Evolutionary conservation across 2,797 vertebrate genomes (phyloP).

Genomic region (Sebastes vulpes): DNA sequence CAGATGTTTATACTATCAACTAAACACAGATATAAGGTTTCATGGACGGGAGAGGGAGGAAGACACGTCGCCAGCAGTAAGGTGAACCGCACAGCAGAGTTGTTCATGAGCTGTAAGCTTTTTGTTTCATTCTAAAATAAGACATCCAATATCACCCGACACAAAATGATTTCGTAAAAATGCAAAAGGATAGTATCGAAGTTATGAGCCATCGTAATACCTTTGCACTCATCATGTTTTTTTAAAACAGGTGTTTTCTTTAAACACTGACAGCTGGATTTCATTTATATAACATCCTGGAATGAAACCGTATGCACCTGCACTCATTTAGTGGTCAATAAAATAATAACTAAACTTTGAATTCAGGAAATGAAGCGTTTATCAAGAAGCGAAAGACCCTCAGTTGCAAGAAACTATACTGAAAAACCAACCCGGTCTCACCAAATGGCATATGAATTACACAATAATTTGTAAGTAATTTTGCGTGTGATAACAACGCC

Average conservation of each 20-base stretch:
- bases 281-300: neutral
- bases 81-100: conserved; percentile 7
- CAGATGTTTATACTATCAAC: conserved; percentile 71
- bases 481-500: too few species aligned
- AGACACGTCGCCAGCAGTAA: conserved; percentile 20
- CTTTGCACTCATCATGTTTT: neutral
- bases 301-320: conserved; percentile 21
- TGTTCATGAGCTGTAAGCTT: conserved; percentile 9
- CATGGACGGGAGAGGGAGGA: conserved; percentile 37
- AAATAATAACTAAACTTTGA: neutral
- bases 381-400: neutral
- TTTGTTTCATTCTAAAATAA: neutral
- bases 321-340: neutral
- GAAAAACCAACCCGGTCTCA: too few species aligned
- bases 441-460: too few species aligned
- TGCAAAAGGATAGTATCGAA: neutral
- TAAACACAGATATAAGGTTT: conserved; percentile 73
- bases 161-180: neutral
- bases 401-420: too few species aligned
- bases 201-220: neutral
- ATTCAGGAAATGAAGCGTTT: conserved; percentile 6
- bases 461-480: too few species aligned
- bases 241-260: neutral
- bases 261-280: neutral
- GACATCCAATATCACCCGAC: neutral